These are phyloP conservation scores for Lacerta viridis DNA, from an alignment of 2,797 vertebrate genomes.

Conservation along the genomic window DNA sequence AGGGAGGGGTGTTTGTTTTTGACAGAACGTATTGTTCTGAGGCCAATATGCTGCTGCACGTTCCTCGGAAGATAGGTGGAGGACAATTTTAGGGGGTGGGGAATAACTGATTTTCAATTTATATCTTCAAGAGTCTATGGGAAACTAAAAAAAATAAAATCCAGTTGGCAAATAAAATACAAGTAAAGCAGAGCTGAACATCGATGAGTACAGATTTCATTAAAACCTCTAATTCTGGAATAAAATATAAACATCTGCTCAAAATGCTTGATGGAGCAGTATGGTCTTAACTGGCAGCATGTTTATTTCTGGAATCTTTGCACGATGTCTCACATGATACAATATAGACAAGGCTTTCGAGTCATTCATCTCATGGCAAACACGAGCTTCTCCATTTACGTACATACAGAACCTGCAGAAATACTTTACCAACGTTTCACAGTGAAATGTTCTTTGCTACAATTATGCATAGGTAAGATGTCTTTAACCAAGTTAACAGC, in stretches of 20 bases:
- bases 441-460: not conserved
- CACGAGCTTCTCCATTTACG: not conserved
- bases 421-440: not conserved
- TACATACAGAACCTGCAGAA: not conserved
- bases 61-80: not conserved
- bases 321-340: slow-evolving; percentile 3
- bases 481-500: not conserved
- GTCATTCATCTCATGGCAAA: not conserved
- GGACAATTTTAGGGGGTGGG: too few relatives aligned
- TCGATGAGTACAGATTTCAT: not conserved
- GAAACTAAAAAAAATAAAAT: not conserved
- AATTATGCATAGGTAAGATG: not conserved
- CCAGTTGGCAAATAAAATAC: not conserved
- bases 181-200: not conserved
- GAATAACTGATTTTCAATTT: not conserved
- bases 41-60: not conserved
- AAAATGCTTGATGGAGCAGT: not conserved
- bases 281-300: not conserved
- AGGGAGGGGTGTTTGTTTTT: too few relatives aligned
- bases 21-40: not conserved
- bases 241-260: not conserved
- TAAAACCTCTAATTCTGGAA: not conserved
- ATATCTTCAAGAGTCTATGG: not conserved
- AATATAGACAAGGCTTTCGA: not conserved
- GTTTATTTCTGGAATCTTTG: not conserved